phyloP scores from a whole-genome alignment of 2,797 vertebrate genomes.

The Coracias cyanogaster region DNA sequence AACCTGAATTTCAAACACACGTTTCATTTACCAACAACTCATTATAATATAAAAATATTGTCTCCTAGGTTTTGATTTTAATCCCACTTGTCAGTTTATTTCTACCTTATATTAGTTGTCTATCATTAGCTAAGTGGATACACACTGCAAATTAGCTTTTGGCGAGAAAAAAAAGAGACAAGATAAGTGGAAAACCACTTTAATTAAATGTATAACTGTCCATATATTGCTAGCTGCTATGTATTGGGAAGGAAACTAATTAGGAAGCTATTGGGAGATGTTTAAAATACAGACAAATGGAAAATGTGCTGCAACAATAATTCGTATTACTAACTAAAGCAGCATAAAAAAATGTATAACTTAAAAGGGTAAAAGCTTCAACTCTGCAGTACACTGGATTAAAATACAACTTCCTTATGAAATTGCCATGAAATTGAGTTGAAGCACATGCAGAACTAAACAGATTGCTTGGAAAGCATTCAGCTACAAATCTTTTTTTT shows the following conservation, averaged over 20 bases:
- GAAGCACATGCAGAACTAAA: slow-evolving; percentile 69
- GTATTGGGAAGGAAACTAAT: not conserved
- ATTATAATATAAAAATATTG: not conserved
- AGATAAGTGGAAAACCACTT: not conserved
- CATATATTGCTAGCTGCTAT: not conserved
- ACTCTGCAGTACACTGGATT: slow-evolving; percentile 54
- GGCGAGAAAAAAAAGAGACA: not conserved
- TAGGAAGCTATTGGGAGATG: slow-evolving; percentile 15
- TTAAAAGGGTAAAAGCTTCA: slow-evolving; percentile 44
- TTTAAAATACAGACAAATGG: slow-evolving; percentile 33
- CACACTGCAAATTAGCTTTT: not conserved
- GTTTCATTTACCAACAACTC: not conserved
- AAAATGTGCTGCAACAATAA: slow-evolving; percentile 42
- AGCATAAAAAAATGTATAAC: slow-evolving; percentile 24
- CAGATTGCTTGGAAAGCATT: slow-evolving; percentile 74
- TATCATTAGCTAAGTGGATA: slow-evolving; percentile 9
- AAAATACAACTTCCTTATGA: slow-evolving; percentile 73
- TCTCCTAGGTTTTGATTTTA: not conserved
- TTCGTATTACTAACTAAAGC: slow-evolving; percentile 36
- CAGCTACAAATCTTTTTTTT: slow-evolving; percentile 48
- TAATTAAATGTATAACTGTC: not conserved
- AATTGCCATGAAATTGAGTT: slow-evolving; percentile 74
- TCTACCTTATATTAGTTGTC: not conserved
- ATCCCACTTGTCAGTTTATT: not conserved
- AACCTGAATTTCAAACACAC: not conserved